Evolutionary conservation across 2,113 vertebrate species (phyloP).

Genomic region (Poecilia latipinna): DNA sequence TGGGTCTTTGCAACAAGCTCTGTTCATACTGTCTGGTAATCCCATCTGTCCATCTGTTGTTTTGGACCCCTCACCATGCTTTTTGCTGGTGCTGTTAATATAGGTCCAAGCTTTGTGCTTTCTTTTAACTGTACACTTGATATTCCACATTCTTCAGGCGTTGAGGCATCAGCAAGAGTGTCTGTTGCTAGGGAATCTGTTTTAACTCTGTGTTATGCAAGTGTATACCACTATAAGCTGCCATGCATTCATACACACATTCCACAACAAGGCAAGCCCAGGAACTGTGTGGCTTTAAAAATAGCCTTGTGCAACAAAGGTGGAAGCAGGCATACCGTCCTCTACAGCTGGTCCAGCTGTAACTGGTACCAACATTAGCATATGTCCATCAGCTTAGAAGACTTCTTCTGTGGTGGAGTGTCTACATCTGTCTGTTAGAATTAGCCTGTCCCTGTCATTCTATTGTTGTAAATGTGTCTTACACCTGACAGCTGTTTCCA

Average conservation of each 20-base stretch:
- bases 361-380: slow-evolving; percentile 74
- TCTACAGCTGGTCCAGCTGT: slow-evolving; percentile 61
- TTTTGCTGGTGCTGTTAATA: slow-evolving; percentile 52
- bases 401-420: slow-evolving; percentile 25
- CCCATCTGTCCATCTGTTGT: slow-evolving; percentile 61
- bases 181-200: slow-evolving; percentile 41
- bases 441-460: slow-evolving; percentile 44
- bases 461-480: slow-evolving; percentile 64
- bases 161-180: slow-evolving; percentile 33
- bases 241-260: slow-evolving; percentile 23
- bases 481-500: slow-evolving; percentile 70
- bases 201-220: slow-evolving; percentile 16
- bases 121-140: slow-evolving; percentile 33
- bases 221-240: slow-evolving; percentile 7
- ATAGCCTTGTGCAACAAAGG: neutral
- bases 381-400: slow-evolving; percentile 46
- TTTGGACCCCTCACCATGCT: slow-evolving; percentile 46
- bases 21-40: slow-evolving; percentile 58
- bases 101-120: slow-evolving; percentile 60
- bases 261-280: slow-evolving; percentile 21
- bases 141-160: neutral
- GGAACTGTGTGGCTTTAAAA: slow-evolving; percentile 34
- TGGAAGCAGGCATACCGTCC: slow-evolving; percentile 3
- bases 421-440: slow-evolving; percentile 58
- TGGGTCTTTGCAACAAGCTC: slow-evolving; percentile 40